phyloP scores from a whole-genome alignment of 2,797 vertebrate genomes.

The Poeciliopsis infans region DNA sequence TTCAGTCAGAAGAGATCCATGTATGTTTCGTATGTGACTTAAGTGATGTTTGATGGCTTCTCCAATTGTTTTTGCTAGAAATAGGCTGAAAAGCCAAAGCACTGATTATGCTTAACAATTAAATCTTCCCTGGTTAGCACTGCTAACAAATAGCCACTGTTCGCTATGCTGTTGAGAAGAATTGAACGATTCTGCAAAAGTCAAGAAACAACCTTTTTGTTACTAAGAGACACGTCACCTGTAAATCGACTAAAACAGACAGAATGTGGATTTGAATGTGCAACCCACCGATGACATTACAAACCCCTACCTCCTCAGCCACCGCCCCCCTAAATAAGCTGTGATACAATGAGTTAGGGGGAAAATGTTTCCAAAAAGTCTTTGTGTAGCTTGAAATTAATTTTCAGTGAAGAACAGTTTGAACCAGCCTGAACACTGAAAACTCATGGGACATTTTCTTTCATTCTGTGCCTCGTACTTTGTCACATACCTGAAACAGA shows the following conservation, averaged over 20 bases:
- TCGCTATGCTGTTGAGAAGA: no score
- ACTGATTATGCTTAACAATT: background rate
- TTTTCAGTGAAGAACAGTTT: background rate
- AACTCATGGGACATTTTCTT: background rate
- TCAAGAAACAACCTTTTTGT: background rate
- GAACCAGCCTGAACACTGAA: background rate
- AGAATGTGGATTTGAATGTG: background rate
- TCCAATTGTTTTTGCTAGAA: background rate
- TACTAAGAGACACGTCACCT: background rate
- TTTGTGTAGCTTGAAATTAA: background rate
- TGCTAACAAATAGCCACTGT: background rate
- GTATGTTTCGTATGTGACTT: no score
- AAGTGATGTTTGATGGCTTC: background rate
- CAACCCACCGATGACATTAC: background rate
- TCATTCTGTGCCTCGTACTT: background rate
- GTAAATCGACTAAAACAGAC: background rate
- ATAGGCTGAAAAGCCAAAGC: background rate
- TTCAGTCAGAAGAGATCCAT: background rate
- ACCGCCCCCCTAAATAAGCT: background rate
- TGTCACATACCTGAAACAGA: background rate
- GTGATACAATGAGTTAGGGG: background rate
- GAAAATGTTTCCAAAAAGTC: background rate
- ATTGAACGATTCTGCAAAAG: no score
- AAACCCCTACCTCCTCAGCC: background rate
- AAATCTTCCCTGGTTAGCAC: background rate